These are phyloP conservation scores for Oncorhynchus masou DNA, from an alignment of 2,113 vertebrate genomes.

Conservation along the genomic window DNA sequence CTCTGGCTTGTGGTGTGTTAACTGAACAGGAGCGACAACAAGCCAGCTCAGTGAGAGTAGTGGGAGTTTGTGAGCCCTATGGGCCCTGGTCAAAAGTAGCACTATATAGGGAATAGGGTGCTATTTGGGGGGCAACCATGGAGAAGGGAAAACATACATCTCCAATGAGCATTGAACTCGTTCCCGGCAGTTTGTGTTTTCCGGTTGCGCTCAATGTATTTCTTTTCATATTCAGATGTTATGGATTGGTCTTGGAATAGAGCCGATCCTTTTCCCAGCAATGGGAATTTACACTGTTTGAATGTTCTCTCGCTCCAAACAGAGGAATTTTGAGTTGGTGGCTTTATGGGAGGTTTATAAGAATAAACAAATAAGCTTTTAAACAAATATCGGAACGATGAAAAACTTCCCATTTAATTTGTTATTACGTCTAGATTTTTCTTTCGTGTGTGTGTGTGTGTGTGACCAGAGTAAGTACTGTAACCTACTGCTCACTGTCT, in stretches of 20 bases:
- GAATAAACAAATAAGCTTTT: conserved; percentile 41
- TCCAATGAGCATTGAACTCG: conserved; percentile 39
- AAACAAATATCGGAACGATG: conserved; percentile 53
- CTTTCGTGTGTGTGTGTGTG: conserved; percentile 19
- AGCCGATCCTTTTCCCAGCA: conserved; percentile 67
- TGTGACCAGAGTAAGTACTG: background rate
- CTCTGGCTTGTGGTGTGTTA: conserved; percentile 71
- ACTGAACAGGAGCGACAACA: conserved; percentile 59
- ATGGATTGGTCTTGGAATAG: conserved; percentile 73
- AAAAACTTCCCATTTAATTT: conserved; percentile 57
- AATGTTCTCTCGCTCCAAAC: conserved; percentile 56
- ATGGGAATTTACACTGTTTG: conserved; percentile 70
- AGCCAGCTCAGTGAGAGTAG: conserved; percentile 41
- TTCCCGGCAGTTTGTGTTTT: conserved; percentile 45
- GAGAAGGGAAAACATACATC: conserved; percentile 57
- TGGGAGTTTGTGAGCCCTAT: conserved; percentile 14
- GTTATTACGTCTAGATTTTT: conserved; percentile 38
- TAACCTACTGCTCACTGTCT: background rate
- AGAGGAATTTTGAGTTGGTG: conserved; percentile 45
- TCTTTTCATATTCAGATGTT: conserved; percentile 76
- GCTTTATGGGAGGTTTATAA: conserved; percentile 39
- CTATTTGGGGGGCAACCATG: background rate
- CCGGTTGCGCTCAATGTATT: conserved; percentile 49
- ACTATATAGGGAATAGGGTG: too few relatives aligned
- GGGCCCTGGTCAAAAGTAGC: too few relatives aligned